Conservation (phyloP, 2,797 vertebrate species). For the Astyanax mexicanus region DNA sequence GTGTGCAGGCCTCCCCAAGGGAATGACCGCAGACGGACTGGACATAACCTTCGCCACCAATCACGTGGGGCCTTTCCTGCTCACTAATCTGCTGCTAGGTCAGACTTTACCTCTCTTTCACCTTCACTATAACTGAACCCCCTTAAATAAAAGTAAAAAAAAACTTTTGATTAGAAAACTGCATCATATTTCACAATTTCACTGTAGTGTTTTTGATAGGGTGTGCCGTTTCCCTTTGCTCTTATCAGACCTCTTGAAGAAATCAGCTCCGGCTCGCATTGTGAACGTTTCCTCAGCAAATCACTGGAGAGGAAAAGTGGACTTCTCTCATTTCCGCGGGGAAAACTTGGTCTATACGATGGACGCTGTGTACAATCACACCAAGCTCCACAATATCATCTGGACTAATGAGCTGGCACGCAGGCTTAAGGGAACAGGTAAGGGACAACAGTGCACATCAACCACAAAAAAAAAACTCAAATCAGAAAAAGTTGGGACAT, state of each 20-base stretch:
- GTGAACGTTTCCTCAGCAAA: constrained; percentile 81
- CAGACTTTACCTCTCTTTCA: constrained; percentile 8
- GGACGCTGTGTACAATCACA: constrained; percentile 78
- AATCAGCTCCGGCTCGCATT: constrained; percentile 79
- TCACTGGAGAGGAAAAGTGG: constrained; percentile 73
- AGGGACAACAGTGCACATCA: not conserved
- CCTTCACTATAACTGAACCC: not conserved
- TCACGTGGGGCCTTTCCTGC: constrained; percentile 87
- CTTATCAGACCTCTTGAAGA: constrained; percentile 79
- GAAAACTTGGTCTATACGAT: constrained; percentile 54
- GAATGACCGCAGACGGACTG: constrained; percentile 80
- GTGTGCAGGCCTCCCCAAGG: constrained; percentile 77
- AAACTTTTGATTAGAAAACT: too few species aligned
- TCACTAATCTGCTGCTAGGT: constrained; percentile 89
- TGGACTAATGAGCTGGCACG: constrained; percentile 83
- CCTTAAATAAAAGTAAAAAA: too few species aligned
- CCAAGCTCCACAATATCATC: constrained; percentile 87
- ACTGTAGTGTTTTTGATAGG: not conserved
- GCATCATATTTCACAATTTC: not conserved
- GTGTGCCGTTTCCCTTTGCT: not conserved
- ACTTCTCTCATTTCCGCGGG: constrained; percentile 79
- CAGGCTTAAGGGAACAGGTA: constrained; percentile 84
- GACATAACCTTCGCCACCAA: constrained; percentile 85
- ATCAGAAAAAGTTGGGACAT: too few species aligned
- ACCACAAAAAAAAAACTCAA: too few species aligned